Percentiles rank a stretch among this genome's conserved stretches.
These are phyloP conservation scores for Gadus macrocephalus DNA, from an alignment of 2,113 vertebrate genomes.

Conservation along the genomic window DNA sequence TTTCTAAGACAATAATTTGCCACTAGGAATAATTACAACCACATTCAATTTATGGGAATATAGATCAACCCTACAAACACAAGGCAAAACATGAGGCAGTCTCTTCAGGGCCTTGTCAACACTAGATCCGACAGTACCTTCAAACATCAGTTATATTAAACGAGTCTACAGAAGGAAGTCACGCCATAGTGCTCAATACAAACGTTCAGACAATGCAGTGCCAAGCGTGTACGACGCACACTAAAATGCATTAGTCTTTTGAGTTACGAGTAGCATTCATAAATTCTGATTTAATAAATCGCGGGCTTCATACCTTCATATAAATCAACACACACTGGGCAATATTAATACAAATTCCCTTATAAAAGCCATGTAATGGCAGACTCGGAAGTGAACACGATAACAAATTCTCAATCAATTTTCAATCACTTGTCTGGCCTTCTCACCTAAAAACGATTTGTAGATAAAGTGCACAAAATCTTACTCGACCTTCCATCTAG, in stretches of 20 bases:
- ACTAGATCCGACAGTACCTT: background rate
- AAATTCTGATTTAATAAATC: too few species aligned
- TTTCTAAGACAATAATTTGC: too few species aligned
- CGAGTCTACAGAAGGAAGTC: constrained; percentile 20
- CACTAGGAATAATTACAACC: too few species aligned
- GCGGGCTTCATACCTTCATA: too few species aligned
- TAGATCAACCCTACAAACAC: too few species aligned
- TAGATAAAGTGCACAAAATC: constrained; percentile 72
- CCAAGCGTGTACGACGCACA: constrained; percentile 5
- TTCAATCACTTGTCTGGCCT: background rate
- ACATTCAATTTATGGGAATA: too few species aligned
- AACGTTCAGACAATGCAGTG: background rate
- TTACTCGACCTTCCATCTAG: constrained; percentile 25
- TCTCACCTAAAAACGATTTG: constrained; percentile 28
- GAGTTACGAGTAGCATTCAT: background rate
- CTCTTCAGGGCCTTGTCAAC: background rate
- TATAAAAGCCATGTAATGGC: too few species aligned
- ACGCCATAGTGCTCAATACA: constrained; percentile 14
- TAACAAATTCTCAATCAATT: background rate
- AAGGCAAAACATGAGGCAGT: too few species aligned
- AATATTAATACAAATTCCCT: too few species aligned
- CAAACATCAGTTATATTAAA: constrained; percentile 39
- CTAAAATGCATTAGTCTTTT: background rate
- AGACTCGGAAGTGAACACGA: background rate
- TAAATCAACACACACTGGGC: too few species aligned